A percentile compares a stretch with the other conserved stretches of the same genome.
Conservation (phyloP, 2,113 vertebrate species). For the Cyphomyrus discorhynchus region DNA sequence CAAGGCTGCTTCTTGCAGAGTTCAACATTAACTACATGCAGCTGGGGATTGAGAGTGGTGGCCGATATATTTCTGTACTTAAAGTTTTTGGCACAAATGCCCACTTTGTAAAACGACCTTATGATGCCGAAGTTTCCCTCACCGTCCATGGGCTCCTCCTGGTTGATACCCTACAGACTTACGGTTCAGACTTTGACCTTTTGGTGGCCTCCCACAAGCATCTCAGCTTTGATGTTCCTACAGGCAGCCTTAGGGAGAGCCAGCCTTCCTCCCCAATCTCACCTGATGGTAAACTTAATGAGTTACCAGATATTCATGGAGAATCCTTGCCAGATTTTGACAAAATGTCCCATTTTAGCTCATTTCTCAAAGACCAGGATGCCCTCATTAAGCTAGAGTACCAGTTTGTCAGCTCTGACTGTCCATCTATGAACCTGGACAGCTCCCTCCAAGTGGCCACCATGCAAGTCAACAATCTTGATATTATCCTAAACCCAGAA, state of each 20-base stretch:
- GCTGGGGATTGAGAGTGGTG: constrained; percentile 85
- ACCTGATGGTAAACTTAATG: constrained; percentile 39
- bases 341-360: constrained; percentile 41
- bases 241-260: constrained; percentile 83
- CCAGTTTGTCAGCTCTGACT: constrained; percentile 95
- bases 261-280: constrained; percentile 75
- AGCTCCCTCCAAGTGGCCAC: constrained; percentile 87
- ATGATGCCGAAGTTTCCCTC: constrained; percentile 84
- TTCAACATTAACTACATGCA: constrained; percentile 97
- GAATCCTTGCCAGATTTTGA: constrained; percentile 38
- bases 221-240: constrained; percentile 88
- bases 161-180: constrained; percentile 93
- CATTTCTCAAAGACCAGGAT: constrained; percentile 71
- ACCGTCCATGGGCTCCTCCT: constrained; percentile 89
- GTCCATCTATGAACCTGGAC: constrained; percentile 88
- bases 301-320: constrained; percentile 31
- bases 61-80: constrained; percentile 90
- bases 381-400: constrained; percentile 91
- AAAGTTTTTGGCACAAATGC: constrained; percentile 94
- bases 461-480: constrained; percentile 89
- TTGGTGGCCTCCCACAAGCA: constrained; percentile 96
- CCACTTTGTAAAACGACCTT: constrained; percentile 91
- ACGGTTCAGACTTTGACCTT: constrained; percentile 92
- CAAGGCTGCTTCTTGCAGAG: constrained; percentile 84
- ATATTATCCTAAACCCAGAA: constrained; percentile 96